Evolutionary conservation across 2,888 invertebrate genomes (phyloP), one percentile per base, ranked within the genome.

Genomic region (Hydroisotoma schaefferi): DNA sequence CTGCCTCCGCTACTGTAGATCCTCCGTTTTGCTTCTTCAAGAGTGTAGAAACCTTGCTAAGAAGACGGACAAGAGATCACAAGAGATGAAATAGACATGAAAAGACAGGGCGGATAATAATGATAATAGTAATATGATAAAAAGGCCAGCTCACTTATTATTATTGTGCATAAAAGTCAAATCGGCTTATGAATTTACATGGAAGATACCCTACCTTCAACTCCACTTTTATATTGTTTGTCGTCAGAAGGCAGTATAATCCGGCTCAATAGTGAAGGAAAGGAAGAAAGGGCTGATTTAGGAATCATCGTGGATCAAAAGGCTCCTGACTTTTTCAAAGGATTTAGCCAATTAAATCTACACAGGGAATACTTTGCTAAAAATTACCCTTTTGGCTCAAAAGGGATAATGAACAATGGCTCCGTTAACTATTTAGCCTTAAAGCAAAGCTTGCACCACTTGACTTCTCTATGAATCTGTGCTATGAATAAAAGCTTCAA

Each of bases 301-400:
- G 40, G n/a, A 40, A 40, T 40, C 40, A 40, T 52, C 54, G 38
- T 26, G 53, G 53, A 59, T 59, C 49, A 55, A 57, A 59, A 55
- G 59, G 55, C 47, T 55, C 46, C 48, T 55, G 55, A 53, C 53
- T 59, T 59, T 53, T 43, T 43, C 20, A 52, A 55, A 59, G 59
- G 59, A 59, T 59, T 59, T 59, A 23, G 33, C 59, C 59, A 59
- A 59, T 59, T 59, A 59, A 59, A 52, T 52, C 23, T 29, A 52
- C 27, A 29, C 22, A 52, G 28, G 23, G 23, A 52, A 52, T 33
- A 22, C 10, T 52, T 37, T 52, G 51, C 28, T n/a, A 52, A 52
- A 52, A 52, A 52, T 37, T 52, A 52, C n/a, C n/a, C n/a, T n/a
- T n/a, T n/a, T n/a, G n/a, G n/a, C n/a, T n/a, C n/a, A n/a, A n/a